Conservation (phyloP, 2,797 vertebrate species). For the Limnodromus scolopaceus region DNA sequence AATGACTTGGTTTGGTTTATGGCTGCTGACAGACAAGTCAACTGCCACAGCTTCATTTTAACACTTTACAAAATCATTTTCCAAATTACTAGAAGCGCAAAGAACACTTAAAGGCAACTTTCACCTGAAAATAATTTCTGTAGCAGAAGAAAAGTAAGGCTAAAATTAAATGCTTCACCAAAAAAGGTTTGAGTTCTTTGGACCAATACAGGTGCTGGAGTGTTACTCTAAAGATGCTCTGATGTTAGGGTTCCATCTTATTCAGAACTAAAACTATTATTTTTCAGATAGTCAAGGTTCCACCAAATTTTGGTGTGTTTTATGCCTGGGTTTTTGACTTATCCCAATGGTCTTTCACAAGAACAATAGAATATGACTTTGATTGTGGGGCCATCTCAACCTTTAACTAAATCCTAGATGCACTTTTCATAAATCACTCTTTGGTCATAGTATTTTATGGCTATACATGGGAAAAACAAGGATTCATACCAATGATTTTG, state of each 20-base stretch:
- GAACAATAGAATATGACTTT: background rate
- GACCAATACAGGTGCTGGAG: background rate
- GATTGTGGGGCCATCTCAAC: background rate
- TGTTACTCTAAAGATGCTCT: background rate
- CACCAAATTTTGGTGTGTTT: background rate
- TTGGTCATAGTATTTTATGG: background rate
- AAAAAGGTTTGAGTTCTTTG: background rate
- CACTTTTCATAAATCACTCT: background rate
- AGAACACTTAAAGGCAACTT: constrained; percentile 19
- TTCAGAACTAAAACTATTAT: background rate
- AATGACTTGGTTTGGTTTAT: constrained; percentile 29
- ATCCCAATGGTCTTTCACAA: background rate
- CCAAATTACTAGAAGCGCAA: background rate
- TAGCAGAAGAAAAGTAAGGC: constrained; percentile 41
- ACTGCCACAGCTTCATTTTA: constrained; percentile 7
- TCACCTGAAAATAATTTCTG: constrained; percentile 3
- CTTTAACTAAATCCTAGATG: background rate
- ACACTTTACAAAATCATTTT: constrained; percentile 36
- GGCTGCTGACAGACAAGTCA: background rate
- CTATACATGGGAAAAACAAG: background rate
- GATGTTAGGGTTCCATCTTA: background rate
- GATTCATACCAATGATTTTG: background rate
- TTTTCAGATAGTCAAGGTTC: background rate
- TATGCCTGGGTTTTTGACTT: background rate
- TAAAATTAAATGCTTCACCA: constrained; percentile 29